Evolutionary conservation across 1,140 invertebrate genomes (phyloP).

Genomic region (Drosophila funebris): DNA sequence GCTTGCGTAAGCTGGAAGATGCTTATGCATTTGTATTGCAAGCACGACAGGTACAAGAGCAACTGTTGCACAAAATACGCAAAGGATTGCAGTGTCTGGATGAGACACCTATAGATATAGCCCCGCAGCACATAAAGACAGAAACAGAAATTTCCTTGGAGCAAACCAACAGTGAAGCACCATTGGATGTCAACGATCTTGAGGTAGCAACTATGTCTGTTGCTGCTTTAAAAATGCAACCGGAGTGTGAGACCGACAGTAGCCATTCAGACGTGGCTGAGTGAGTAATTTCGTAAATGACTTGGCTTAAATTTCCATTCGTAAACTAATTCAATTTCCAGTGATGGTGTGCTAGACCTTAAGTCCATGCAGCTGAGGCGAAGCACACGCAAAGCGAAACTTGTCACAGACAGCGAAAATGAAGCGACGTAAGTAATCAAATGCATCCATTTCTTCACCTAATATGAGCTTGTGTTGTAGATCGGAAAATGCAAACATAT

Average conservation of each 20-base stretch:
- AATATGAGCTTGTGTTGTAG: background rate
- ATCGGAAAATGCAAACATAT: background rate
- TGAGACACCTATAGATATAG: conserved; percentile 61
- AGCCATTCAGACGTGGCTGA: background rate
- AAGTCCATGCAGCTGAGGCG: conserved; percentile 38
- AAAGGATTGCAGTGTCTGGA: conserved; percentile 47
- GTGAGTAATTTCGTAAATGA: conserved; percentile 3
- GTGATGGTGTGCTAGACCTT: background rate
- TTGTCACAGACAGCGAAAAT: conserved; percentile 34
- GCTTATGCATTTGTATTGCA: conserved; percentile 63
- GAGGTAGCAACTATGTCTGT: background rate
- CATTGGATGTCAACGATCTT: background rate
- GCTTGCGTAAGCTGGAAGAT: conserved; percentile 42
- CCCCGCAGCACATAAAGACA: conserved; percentile 42
- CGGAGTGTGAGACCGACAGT: conserved; percentile 37
- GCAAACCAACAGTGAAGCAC: no score
- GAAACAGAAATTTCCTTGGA: conserved; percentile 36
- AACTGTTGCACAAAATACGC: conserved; percentile 40
- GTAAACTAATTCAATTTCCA: background rate
- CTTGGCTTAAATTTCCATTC: background rate
- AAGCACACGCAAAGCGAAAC: conserved; percentile 44
- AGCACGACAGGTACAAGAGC: conserved; percentile 44
- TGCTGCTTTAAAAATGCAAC: conserved; percentile 33
- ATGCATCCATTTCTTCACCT: background rate
- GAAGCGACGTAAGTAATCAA: conserved; percentile 24